Percentiles rank a stretch among this genome's conserved stretches.
Conservation (phyloP, 2,888 invertebrate species). For the Litoditis marina region DNA sequence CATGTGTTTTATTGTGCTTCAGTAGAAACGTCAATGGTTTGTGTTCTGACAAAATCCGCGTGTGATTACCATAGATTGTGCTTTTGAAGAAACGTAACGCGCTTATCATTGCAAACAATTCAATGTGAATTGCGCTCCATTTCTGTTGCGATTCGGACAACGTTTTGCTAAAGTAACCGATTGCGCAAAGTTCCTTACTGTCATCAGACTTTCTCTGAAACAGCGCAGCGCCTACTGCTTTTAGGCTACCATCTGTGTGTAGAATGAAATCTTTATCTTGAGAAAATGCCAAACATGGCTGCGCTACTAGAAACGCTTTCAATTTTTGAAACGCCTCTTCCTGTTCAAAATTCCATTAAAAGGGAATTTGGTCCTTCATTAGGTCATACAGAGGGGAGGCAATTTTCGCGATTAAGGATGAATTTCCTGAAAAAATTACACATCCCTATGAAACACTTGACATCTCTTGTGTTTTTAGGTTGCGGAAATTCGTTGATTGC, state of each 20-base stretch:
- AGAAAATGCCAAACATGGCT: conserved; percentile 17
- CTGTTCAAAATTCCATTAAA: conserved; percentile 11
- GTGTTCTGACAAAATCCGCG: conserved; percentile 1
- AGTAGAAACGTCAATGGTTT: neutral
- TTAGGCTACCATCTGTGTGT: conserved; percentile 42
- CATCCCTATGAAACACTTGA: conserved; percentile 37
- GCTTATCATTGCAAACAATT: conserved; percentile 20
- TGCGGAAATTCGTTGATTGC: conserved; percentile 21
- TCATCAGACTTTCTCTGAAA: conserved; percentile 22
- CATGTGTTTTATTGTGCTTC: neutral
- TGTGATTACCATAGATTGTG: neutral
- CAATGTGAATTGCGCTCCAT: conserved; percentile 41
- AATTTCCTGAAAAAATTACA: conserved; percentile 23
- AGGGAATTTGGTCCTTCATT: conserved; percentile 4
- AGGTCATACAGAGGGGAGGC: conserved; percentile 13
- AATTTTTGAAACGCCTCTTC: conserved; percentile 13
- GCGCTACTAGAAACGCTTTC: neutral
- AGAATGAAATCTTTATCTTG: conserved; percentile 28
- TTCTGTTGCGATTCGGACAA: conserved; percentile 32
- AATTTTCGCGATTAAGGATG: conserved; percentile 11
- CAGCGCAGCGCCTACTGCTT: conserved; percentile 48
- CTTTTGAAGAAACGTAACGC: neutral
- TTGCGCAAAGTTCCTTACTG: conserved; percentile 21
- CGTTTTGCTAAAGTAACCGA: conserved; percentile 45
- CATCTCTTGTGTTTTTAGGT: conserved; percentile 25